A percentile compares a stretch with the other conserved stretches of the same genome.
These are phyloP conservation scores for Eulimnadia texana DNA, from an alignment of 1,140 invertebrate species.

Conservation along the genomic window DNA sequence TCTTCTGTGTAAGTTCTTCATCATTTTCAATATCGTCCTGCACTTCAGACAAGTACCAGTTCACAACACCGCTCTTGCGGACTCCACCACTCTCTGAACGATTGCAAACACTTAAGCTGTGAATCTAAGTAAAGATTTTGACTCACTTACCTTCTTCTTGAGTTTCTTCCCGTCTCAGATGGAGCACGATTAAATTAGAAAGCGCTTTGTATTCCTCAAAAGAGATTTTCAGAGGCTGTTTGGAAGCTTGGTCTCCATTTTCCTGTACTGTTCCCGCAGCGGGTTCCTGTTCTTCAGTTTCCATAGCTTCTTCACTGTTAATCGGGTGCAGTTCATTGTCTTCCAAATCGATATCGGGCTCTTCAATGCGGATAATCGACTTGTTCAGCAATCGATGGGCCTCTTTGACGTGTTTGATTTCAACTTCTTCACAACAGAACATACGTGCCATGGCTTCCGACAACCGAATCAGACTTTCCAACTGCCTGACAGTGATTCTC, in stretches of 20 bases:
- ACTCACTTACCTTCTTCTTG: constrained; percentile 42
- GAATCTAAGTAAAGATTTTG: no score
- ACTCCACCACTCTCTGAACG: constrained; percentile 46
- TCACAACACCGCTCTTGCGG: constrained; percentile 65
- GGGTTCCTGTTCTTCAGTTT: constrained; percentile 16
- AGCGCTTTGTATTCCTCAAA: constrained; percentile 91
- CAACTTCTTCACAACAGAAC: constrained; percentile 69
- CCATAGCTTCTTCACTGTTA: constrained; percentile 26
- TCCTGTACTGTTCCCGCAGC: neutral
- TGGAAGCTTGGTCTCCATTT: constrained; percentile 25
- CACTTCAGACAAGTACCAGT: constrained; percentile 89
- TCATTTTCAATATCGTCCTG: constrained; percentile 78
- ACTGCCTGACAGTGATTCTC: constrained; percentile 96
- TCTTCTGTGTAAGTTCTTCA: constrained; percentile 76
- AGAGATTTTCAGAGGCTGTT: constrained; percentile 76
- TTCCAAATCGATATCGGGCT: constrained; percentile 89
- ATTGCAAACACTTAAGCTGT: no score
- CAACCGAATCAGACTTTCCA: constrained; percentile 92
- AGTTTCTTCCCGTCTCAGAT: constrained; percentile 72
- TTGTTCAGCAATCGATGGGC: constrained; percentile 91
- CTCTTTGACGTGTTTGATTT: constrained; percentile 78
- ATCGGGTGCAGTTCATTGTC: constrained; percentile 45
- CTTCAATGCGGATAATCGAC: constrained; percentile 94
- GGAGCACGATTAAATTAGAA: constrained; percentile 76
- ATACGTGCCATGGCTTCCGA: constrained; percentile 93